Evolutionary conservation across 1,140 invertebrate species (phyloP).

Genomic region (Oryctes rhinoceros): DNA sequence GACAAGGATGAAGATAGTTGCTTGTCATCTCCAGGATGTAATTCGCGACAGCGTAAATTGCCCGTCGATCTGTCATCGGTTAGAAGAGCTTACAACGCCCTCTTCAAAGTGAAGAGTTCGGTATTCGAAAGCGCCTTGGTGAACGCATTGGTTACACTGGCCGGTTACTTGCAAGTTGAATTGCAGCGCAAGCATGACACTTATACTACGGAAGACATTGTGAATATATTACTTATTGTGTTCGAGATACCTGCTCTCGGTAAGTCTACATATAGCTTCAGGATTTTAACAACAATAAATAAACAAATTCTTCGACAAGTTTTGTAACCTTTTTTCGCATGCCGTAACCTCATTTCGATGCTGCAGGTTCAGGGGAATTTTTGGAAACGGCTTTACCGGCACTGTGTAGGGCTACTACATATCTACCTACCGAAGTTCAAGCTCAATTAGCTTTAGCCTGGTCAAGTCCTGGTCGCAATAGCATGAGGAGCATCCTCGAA

Average conservation of each 20-base stretch:
- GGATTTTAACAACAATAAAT: too few species aligned
- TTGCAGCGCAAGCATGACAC: slow-evolving; percentile 67
- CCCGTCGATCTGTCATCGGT: slow-evolving; percentile 68
- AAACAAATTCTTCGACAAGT: too few species aligned
- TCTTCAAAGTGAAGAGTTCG: slow-evolving; percentile 63
- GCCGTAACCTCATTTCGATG: neutral
- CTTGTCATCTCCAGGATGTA: slow-evolving; percentile 50
- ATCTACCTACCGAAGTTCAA: slow-evolving; percentile 79
- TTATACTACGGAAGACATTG: slow-evolving; percentile 65
- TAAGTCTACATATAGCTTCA: slow-evolving; percentile 50
- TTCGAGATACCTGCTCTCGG: slow-evolving; percentile 88
- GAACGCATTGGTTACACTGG: slow-evolving; percentile 78
- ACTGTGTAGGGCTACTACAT: slow-evolving; percentile 80
- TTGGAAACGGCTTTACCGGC: slow-evolving; percentile 83
- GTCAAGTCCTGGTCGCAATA: slow-evolving; percentile 75
- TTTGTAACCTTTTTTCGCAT: too few species aligned
- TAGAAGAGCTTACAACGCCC: slow-evolving; percentile 69
- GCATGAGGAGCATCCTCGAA: slow-evolving; percentile 77
- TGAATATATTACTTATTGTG: slow-evolving; percentile 86
- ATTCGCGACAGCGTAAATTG: slow-evolving; percentile 31
- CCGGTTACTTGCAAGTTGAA: slow-evolving; percentile 78
- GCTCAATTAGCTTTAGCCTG: slow-evolving; percentile 81
- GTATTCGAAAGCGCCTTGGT: slow-evolving; percentile 79
- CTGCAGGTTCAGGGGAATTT: slow-evolving; percentile 75
- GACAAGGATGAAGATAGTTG: slow-evolving; percentile 85